These are phyloP conservation scores for Xiphias gladius DNA, from an alignment of 2,113 vertebrate species.

Conservation along the genomic window DNA sequence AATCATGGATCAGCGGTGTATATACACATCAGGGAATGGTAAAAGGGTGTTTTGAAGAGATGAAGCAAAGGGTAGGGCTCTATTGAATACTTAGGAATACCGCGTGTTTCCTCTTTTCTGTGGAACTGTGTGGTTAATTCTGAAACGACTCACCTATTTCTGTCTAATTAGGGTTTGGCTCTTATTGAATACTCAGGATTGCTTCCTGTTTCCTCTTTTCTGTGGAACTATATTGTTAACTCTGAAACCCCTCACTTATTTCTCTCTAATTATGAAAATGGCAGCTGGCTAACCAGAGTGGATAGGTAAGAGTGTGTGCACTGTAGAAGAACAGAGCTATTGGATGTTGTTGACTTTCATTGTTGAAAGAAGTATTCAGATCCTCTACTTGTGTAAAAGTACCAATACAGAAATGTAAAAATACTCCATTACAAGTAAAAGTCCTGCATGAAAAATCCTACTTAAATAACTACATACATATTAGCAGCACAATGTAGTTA, in stretches of 20 bases:
- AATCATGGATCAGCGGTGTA: background rate
- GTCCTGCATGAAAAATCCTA: too few relatives aligned
- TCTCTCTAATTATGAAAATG: constrained; percentile 7
- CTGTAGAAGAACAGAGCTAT: background rate
- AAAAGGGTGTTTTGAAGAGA: background rate
- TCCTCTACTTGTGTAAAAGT: too few relatives aligned
- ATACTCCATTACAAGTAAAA: too few relatives aligned
- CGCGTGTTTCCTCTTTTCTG: constrained; percentile 45
- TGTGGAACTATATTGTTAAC: constrained; percentile 10
- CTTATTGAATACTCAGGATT: constrained; percentile 19
- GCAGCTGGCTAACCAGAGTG: background rate
- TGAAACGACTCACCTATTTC: background rate
- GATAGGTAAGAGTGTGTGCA: background rate
- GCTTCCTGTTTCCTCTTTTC: constrained; percentile 44
- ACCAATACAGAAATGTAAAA: too few relatives aligned
- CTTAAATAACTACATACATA: too few relatives aligned
- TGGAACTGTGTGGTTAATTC: constrained; percentile 3
- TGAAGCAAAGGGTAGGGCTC: background rate
- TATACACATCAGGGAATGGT: background rate
- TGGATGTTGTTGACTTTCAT: too few relatives aligned
- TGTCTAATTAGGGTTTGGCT: background rate
- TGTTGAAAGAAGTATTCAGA: too few relatives aligned
- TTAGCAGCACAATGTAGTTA: too few relatives aligned
- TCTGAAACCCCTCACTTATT: background rate
- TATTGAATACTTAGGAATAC: constrained; percentile 20